Evolutionary conservation across 2,888 invertebrate genomes (phyloP).

Genomic region (Oasisia sp.): DNA sequence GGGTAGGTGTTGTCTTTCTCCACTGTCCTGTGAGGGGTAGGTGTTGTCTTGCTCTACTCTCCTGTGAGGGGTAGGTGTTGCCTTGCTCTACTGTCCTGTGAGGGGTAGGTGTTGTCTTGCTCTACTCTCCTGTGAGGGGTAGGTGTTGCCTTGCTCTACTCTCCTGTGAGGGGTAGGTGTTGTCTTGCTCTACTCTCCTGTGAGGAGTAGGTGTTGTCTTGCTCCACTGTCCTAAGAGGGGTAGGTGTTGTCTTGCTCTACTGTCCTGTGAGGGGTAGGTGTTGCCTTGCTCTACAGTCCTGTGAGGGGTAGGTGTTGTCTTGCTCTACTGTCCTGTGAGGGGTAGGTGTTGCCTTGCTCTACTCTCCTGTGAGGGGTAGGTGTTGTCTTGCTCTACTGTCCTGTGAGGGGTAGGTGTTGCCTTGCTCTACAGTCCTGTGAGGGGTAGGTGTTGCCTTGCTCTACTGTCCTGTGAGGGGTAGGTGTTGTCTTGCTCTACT

Average conservation of each 20-base stretch:
- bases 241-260: slow-evolving; percentile 51
- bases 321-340: slow-evolving; percentile 75
- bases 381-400: slow-evolving; percentile 31
- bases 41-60: slow-evolving; percentile 31
- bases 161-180: slow-evolving; percentile 83
- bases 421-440: slow-evolving; percentile 72
- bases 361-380: slow-evolving; percentile 83
- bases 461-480: slow-evolving; percentile 83
- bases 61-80: slow-evolving; percentile 83
- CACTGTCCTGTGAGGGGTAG: slow-evolving; percentile 83
- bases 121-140: slow-evolving; percentile 83
- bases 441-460: slow-evolving; percentile 73
- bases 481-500: slow-evolving; percentile 36
- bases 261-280: slow-evolving; percentile 83
- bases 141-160: slow-evolving; percentile 36
- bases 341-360: slow-evolving; percentile 70
- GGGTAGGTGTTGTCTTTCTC: slow-evolving; percentile 70
- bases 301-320: slow-evolving; percentile 82
- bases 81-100: slow-evolving; percentile 72
- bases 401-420: slow-evolving; percentile 83
- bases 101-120: slow-evolving; percentile 73
- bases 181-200: slow-evolving; percentile 69
- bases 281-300: slow-evolving; percentile 17
- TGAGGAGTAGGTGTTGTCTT: slow-evolving; percentile 76
- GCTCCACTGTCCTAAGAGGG: slow-evolving; percentile 78